Percentiles rank a stretch among this genome's conserved stretches.
Evolutionary conservation across 53 echinoderm and acorn worm genomes (phyloP).

Genomic region (Glandiceps talaboti): DNA sequence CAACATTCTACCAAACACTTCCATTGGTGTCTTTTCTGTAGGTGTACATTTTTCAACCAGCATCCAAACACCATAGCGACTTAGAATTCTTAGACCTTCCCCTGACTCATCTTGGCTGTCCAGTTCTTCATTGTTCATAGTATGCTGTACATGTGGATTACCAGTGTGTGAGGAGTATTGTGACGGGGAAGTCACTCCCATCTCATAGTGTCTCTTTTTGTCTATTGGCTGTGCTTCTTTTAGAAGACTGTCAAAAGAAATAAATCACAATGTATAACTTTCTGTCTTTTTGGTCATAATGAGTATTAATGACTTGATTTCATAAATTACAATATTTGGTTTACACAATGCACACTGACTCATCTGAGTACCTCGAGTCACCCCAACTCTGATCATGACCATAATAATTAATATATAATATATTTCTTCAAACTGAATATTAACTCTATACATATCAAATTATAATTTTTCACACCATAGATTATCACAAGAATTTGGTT

Average conservation of each 20-base stretch:
- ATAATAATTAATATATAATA: too few relatives aligned
- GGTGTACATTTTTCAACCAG: constrained; percentile 93
- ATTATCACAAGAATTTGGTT: too few relatives aligned
- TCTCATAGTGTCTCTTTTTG: constrained; percentile 7
- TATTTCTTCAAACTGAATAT: too few relatives aligned
- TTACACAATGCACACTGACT: too few relatives aligned
- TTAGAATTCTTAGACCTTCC: constrained; percentile 62
- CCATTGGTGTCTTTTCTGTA: constrained; percentile 54
- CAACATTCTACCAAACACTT: constrained; percentile 77
- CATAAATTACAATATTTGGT: too few relatives aligned
- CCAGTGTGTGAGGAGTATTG: constrained; percentile 38
- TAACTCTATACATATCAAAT: too few relatives aligned
- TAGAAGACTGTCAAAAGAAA: constrained; percentile 15
- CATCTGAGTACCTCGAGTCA: too few relatives aligned
- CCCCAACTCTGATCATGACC: too few relatives aligned
- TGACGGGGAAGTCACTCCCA: constrained; percentile 25
- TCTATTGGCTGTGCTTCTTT: constrained; percentile 40
- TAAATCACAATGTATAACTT: too few relatives aligned
- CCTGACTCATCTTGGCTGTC: constrained; percentile 25
- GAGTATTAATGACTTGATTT: too few relatives aligned
- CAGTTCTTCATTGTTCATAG: constrained; percentile 21
- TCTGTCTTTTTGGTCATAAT: too few relatives aligned
- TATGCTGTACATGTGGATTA: background rate
- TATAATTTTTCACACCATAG: too few relatives aligned
- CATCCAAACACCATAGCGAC: constrained; percentile 86